These are phyloP conservation scores for Pelecanoides urinatrix DNA, from an alignment of 2,113 vertebrate genomes.

Conservation along the genomic window DNA sequence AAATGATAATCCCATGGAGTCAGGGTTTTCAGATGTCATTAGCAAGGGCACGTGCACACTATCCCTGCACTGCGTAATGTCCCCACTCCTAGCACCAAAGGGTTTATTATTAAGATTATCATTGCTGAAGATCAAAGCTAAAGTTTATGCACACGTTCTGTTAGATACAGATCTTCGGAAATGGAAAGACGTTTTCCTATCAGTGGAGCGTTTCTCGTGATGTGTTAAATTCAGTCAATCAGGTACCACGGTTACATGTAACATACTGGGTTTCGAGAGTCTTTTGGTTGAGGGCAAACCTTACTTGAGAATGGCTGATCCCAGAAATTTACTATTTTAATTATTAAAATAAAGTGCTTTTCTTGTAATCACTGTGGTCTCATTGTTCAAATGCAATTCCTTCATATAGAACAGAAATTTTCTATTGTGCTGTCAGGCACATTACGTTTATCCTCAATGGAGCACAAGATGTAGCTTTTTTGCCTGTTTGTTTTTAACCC, in stretches of 20 bases:
- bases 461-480: slow-evolving; percentile 19
- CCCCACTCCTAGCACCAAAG: slow-evolving; percentile 78
- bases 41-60: not conserved
- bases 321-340: slow-evolving; percentile 22
- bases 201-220: slow-evolving; percentile 12
- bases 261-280: not conserved
- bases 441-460: not conserved
- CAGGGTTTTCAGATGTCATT: not conserved
- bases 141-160: slow-evolving; percentile 64
- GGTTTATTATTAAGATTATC: slow-evolving; percentile 75
- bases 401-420: slow-evolving; percentile 19
- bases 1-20: slow-evolving; percentile 50
- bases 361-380: slow-evolving; percentile 46
- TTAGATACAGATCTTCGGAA: slow-evolving; percentile 44
- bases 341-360: slow-evolving; percentile 55
- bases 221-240: slow-evolving; percentile 51
- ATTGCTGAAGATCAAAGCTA: slow-evolving; percentile 68
- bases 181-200: slow-evolving; percentile 11
- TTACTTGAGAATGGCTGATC: not conserved
- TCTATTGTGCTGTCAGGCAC: not conserved
- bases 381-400: slow-evolving; percentile 13
- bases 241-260: slow-evolving; percentile 55
- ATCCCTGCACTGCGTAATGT: not conserved
- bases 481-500: slow-evolving; percentile 24
- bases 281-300: slow-evolving; percentile 18